These are phyloP conservation scores for Diaphora mendica DNA, from an alignment of 2,888 invertebrate genomes.

Conservation along the genomic window DNA sequence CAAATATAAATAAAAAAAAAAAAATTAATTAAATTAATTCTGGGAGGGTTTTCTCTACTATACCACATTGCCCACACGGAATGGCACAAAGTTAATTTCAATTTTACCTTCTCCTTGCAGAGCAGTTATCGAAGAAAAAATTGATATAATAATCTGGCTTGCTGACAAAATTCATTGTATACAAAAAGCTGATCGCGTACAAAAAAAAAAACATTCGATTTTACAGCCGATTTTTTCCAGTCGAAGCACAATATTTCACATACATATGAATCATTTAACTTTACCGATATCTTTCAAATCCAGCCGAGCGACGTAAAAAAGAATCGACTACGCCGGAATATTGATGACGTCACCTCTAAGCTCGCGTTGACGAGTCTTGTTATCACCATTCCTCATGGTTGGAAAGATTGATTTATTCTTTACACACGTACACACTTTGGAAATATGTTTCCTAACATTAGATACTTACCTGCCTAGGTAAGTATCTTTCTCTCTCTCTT, in stretches of 20 bases:
- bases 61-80: too few relatives aligned
- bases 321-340: slow-evolving; percentile 12
- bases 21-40: too few relatives aligned
- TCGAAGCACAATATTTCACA: slow-evolving; percentile 2
- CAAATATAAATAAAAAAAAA: too few relatives aligned
- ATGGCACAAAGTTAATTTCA: too few relatives aligned
- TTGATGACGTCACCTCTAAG: slow-evolving; percentile 8
- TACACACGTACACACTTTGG: not conserved
- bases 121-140: too few relatives aligned
- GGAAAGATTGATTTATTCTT: slow-evolving; percentile 16
- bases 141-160: too few relatives aligned
- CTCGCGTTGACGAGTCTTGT: not conserved
- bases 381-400: slow-evolving; percentile 11
- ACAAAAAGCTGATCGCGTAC: not conserved
- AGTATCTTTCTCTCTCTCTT: too few relatives aligned
- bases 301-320: slow-evolving; percentile 5
- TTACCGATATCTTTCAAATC: slow-evolving; percentile 6
- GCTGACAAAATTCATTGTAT: not conserved
- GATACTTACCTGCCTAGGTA: not conserved
- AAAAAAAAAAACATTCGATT: not conserved
- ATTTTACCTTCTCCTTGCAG: too few relatives aligned
- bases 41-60: too few relatives aligned
- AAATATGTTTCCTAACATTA: not conserved
- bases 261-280: slow-evolving; percentile 7
- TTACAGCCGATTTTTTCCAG: not conserved